phyloP scores from a whole-genome alignment of 53 echinoderm and acorn worm species.

The Temnopleurus reevesii region DNA sequence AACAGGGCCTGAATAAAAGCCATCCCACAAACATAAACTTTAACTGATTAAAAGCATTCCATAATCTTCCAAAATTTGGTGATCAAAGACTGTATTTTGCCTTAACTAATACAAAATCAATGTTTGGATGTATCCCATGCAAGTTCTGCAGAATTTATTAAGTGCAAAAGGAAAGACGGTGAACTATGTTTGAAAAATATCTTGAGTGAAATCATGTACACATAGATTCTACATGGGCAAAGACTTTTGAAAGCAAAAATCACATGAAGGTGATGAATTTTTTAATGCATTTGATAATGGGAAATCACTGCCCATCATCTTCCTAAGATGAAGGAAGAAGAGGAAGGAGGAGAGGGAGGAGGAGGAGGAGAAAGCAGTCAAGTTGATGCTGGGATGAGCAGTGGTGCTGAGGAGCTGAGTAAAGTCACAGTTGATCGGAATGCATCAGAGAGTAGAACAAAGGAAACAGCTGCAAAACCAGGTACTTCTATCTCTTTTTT shows the following conservation, averaged over 20 bases:
- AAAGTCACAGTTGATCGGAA: not conserved
- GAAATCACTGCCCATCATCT: not conserved
- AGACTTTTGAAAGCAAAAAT: not conserved
- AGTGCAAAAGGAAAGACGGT: too few species aligned
- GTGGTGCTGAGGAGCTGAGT: conserved; percentile 19
- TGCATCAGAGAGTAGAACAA: not conserved
- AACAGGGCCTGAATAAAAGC: too few species aligned
- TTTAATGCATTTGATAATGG: not conserved
- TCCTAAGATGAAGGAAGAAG: conserved; percentile 40
- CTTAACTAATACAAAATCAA: too few species aligned
- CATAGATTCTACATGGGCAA: too few species aligned
- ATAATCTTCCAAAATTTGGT: too few species aligned
- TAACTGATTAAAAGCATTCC: too few species aligned
- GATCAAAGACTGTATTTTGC: too few species aligned
- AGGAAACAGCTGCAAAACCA: not conserved
- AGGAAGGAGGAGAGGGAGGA: conserved; percentile 5
- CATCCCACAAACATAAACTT: too few species aligned
- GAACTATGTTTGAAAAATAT: too few species aligned
- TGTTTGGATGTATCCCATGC: too few species aligned
- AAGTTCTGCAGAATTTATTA: too few species aligned
- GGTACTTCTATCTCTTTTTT: not conserved
- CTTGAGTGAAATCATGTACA: too few species aligned
- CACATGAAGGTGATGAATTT: not conserved
- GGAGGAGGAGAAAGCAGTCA: not conserved
- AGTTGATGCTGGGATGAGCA: not conserved